Conservation (phyloP, 35 echinoderm and acorn worm genomes). For the Lytechinus variegatus region DNA sequence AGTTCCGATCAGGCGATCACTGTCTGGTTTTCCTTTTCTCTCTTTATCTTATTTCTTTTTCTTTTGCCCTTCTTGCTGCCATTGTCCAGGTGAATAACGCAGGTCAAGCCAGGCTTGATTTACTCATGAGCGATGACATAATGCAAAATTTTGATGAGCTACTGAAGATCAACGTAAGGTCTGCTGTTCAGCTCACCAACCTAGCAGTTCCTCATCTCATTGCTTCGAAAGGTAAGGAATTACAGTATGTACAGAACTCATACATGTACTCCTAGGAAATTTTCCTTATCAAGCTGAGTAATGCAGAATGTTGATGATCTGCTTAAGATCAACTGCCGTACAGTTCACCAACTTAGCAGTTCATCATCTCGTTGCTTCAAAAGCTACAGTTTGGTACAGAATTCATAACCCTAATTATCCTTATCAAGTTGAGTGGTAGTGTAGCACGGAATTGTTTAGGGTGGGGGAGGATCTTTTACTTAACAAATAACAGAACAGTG, state of each 20-base stretch:
- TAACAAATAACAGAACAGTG: no score
- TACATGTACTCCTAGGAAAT: no score
- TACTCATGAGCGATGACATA: not conserved
- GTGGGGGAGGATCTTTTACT: no score
- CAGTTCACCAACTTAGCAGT: slow-evolving; percentile 50
- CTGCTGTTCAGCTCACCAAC: slow-evolving; percentile 43
- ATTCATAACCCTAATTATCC: no score
- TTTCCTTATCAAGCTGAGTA: not conserved
- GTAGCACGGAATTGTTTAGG: no score
- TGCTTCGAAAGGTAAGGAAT: slow-evolving; percentile 39
- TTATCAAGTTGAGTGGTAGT: not conserved
- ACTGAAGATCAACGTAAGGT: slow-evolving; percentile 43
- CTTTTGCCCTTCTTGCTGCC: no score
- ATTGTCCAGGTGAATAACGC: slow-evolving; percentile 55
- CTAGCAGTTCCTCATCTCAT: slow-evolving; percentile 53
- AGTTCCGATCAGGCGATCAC: no score
- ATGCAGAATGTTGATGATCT: not conserved
- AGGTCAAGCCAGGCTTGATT: not conserved
- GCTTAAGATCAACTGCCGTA: slow-evolving; percentile 37
- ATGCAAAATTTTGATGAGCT: not conserved
- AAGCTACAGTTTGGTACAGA: not conserved
- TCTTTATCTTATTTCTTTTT: no score
- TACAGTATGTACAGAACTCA: no score
- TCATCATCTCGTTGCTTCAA: slow-evolving; percentile 39
- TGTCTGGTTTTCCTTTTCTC: no score